phyloP scores from a whole-genome alignment of 2,888 invertebrate species.

The Nowickia ferox region DNA sequence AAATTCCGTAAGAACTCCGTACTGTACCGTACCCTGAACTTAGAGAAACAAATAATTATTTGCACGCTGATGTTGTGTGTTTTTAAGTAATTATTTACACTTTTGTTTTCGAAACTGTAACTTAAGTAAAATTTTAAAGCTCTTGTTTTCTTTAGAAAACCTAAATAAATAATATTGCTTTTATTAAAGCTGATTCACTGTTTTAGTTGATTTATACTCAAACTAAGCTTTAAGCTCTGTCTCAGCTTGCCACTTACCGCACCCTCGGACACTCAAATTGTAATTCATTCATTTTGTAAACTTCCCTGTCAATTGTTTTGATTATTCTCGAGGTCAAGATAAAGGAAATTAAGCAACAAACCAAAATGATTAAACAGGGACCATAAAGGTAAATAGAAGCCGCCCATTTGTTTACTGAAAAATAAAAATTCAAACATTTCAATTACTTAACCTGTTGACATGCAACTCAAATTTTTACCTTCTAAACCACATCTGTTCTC shows the following conservation, averaged over 20 bases:
- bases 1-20: too few species aligned
- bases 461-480: conserved; percentile 7
- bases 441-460: neutral
- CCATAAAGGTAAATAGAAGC: conserved; percentile 56
- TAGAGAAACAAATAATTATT: too few species aligned
- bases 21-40: too few species aligned
- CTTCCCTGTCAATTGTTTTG: conserved; percentile 1
- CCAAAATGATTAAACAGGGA: conserved; percentile 53
- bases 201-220: too few species aligned
- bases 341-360: conserved; percentile 18
- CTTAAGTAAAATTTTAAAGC: too few species aligned
- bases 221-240: too few species aligned
- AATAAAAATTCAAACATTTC: neutral
- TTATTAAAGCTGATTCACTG: too few species aligned
- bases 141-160: too few species aligned
- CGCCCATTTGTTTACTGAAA: conserved; percentile 53
- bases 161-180: too few species aligned
- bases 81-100: too few species aligned
- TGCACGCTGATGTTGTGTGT: too few species aligned
- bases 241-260: conserved; percentile 10
- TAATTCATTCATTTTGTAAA: neutral
- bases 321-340: conserved; percentile 33
- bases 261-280: conserved; percentile 1
- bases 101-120: too few species aligned
- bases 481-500: conserved; percentile 38